phyloP scores from a whole-genome alignment of 2,888 invertebrate genomes.

The Drosophila aldrichi region DNA sequence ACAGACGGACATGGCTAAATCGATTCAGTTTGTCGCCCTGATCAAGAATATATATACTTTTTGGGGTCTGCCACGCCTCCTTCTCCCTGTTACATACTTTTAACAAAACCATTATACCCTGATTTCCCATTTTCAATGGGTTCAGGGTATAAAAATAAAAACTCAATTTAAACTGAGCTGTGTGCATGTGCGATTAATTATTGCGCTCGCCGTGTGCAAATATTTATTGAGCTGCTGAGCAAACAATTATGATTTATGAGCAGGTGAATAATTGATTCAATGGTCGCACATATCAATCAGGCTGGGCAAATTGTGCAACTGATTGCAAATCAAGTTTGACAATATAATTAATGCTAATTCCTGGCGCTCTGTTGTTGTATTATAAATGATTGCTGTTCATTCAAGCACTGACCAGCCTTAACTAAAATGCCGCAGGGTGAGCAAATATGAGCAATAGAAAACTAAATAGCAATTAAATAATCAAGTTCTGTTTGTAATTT shows the following conservation, averaged over 20 bases:
- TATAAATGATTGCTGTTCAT: slow-evolving; percentile 23
- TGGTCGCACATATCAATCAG: slow-evolving; percentile 39
- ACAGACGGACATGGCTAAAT: too few relatives aligned
- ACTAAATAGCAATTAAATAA: neutral
- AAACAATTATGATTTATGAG: slow-evolving; percentile 68
- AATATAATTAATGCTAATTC: slow-evolving; percentile 60
- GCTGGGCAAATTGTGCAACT: slow-evolving; percentile 18
- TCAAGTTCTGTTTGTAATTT: neutral
- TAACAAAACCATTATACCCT: too few relatives aligned
- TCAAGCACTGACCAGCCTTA: neutral
- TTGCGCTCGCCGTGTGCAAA: slow-evolving; percentile 37
- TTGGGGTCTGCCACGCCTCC: too few relatives aligned
- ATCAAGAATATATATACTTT: too few relatives aligned
- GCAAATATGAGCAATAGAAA: neutral
- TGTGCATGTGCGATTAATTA: slow-evolving; percentile 55
- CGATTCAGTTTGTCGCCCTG: too few relatives aligned
- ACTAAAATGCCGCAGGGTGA: neutral
- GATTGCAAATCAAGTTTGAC: slow-evolving; percentile 51
- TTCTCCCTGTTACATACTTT: too few relatives aligned
- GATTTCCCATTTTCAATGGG: too few relatives aligned
- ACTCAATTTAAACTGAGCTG: slow-evolving; percentile 20
- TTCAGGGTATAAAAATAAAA: too few relatives aligned
- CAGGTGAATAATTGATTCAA: slow-evolving; percentile 36
- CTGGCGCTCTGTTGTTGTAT: slow-evolving; percentile 10
- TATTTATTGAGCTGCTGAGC: slow-evolving; percentile 48